Conservation (phyloP, 2,113 vertebrate genomes). For the Brienomyrus longianalis region DNA sequence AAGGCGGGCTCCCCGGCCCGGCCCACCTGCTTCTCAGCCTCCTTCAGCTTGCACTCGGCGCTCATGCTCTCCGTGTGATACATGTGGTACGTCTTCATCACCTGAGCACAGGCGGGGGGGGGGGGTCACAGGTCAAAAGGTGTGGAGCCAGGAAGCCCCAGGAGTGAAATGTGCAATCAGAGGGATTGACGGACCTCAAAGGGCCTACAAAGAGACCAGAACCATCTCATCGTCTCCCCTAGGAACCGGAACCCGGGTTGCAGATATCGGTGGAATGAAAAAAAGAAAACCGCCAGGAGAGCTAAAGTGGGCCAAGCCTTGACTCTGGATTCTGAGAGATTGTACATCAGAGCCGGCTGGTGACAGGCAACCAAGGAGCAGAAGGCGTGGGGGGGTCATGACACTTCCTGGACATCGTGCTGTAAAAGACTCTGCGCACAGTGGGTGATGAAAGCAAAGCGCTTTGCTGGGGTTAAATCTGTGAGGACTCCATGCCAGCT, state of each 20-base stretch:
- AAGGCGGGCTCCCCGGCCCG: conserved; percentile 80
- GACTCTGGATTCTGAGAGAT: background rate
- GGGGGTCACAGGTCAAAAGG: conserved; percentile 27
- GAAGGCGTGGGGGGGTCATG: background rate
- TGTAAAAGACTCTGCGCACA: background rate
- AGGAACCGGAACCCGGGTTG: background rate
- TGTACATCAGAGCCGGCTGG: background rate
- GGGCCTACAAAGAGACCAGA: background rate
- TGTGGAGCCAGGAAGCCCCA: background rate
- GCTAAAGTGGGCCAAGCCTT: background rate
- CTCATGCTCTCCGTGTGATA: conserved; percentile 96
- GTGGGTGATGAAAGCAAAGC: background rate
- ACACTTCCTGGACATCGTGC: background rate
- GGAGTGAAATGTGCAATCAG: conserved; percentile 2
- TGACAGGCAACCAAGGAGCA: background rate
- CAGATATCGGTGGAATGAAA: background rate
- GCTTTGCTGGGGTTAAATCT: background rate
- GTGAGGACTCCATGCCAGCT: background rate
- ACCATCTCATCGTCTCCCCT: background rate
- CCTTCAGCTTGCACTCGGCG: conserved; percentile 93
- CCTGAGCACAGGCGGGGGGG: conserved; percentile 57
- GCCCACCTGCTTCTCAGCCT: conserved; percentile 91
- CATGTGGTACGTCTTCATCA: conserved; percentile 99
- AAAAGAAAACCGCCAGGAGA: background rate
- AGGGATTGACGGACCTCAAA: background rate